Evolutionary conservation across 2,113 vertebrate species (phyloP).

Genomic region (Semnornis frantzii): DNA sequence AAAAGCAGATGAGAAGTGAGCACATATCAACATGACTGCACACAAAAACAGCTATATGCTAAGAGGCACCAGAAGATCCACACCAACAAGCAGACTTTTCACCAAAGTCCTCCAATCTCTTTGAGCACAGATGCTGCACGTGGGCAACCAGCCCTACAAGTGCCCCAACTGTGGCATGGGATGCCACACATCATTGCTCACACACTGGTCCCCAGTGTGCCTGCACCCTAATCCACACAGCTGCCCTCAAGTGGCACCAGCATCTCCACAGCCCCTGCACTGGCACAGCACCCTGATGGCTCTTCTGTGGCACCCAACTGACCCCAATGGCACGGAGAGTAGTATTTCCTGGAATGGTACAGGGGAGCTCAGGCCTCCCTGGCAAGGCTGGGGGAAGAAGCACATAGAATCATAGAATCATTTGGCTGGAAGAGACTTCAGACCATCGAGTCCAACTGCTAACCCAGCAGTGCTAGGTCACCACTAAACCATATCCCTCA

Average conservation of each 20-base stretch:
- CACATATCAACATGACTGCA: not conserved
- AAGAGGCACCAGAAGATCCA: not conserved
- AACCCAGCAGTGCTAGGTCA: too few species aligned
- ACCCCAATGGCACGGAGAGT: not conserved
- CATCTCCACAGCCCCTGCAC: not conserved
- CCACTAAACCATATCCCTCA: too few species aligned
- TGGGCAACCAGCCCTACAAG: not conserved
- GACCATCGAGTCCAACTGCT: not conserved
- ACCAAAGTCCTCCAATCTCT: too few species aligned
- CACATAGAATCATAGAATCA: too few species aligned
- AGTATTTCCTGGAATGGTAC: rapidly evolving
- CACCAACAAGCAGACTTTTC: too few species aligned
- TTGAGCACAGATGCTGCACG: too few species aligned
- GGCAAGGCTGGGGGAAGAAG: not conserved
- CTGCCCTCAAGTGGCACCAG: constrained; percentile 62
- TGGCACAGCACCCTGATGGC: too few species aligned
- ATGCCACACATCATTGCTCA: constrained; percentile 54
- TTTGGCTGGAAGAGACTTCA: not conserved
- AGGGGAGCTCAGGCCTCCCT: not conserved
- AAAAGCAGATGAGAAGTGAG: not conserved
- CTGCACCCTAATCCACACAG: constrained; percentile 40
- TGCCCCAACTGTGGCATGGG: constrained; percentile 63
- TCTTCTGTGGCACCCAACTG: not conserved
- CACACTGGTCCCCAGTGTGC: constrained; percentile 51
- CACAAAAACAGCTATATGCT: not conserved